These are phyloP conservation scores for Sitta europaea DNA, from an alignment of 2,113 vertebrate genomes.

Conservation along the genomic window DNA sequence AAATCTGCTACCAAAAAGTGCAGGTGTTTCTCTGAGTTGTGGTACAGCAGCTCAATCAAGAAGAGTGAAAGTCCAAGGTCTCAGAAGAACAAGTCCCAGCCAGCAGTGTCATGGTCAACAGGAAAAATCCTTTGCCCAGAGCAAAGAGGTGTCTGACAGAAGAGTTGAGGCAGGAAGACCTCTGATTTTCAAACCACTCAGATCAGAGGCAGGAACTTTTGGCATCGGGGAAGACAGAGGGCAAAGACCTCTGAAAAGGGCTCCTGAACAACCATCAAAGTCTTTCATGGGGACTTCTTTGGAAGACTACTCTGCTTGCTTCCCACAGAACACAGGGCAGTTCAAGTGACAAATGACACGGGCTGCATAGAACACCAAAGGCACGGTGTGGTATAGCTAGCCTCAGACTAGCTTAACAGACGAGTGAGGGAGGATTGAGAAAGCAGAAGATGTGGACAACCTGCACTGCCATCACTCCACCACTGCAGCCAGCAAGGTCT, in stretches of 20 bases:
- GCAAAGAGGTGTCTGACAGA: background rate
- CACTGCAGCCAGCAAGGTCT: background rate
- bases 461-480: background rate
- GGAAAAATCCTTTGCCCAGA: background rate
- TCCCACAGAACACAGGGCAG: background rate
- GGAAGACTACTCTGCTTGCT: background rate
- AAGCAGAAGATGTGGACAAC: background rate
- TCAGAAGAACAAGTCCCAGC: background rate
- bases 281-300: background rate
- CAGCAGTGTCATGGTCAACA: background rate
- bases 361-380: background rate
- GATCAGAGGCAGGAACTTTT: background rate
- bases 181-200: background rate
- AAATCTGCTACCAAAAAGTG: background rate
- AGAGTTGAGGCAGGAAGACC: background rate
- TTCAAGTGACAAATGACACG: background rate
- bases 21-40: background rate
- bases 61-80: background rate
- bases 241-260: background rate
- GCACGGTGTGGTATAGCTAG: too few species aligned
- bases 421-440: rapidly evolving
- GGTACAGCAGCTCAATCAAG: background rate
- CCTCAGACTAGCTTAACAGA: background rate
- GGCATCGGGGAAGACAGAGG: background rate
- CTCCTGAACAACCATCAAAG: background rate